Evolutionary conservation across 2,888 invertebrate species (phyloP), one percentile per base, ranked within the genome.

Genomic region (Dicyrtoma fusca): DNA sequence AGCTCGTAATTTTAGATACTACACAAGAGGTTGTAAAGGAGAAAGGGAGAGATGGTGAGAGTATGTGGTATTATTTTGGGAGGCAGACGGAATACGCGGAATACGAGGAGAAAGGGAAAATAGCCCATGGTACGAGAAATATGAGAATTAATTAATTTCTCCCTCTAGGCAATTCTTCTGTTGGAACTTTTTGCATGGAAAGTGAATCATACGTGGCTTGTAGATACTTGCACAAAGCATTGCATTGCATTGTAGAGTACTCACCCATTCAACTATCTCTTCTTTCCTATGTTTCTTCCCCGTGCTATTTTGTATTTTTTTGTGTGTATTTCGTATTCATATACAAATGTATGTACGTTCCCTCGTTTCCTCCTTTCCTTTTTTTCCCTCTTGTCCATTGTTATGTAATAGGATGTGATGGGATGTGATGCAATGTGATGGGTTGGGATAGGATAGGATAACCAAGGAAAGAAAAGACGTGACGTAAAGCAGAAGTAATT

Each of bases 401-500:
- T 68, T 59, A 59, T 57, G 21, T 68, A 66, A 68, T 59, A 45
- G 47, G 45, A 59, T 57, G 21, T 57, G 53, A 68, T 68, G 55
- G 57, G 57, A 68, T 45, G 68, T 68, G 25, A 68, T 61, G 42
- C 42, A 61, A 61, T 61, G 61, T 61, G 42, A 61, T 44, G 61
- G 34, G 34, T 8, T 61, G 26, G 61, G 61, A 26, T 42, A 42
- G 55, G 47, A 63, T 49, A 51, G 68, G 68, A 68, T 68, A 68
- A 68, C 68, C 57, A 68, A 57, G 57, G 57, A 45, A 55, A 44
- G 47, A 68, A 57, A 57, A 44, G 47, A 45, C 68, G 57, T 68
- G 68, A 68, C 68, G 68, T 68, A 59, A 68, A 68, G 68, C 57
- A 68, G 57, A 68, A 57, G 68, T 68, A 68, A 57, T 68, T 34